These are phyloP conservation scores for Cyprinus carpio DNA, from an alignment of 2,113 vertebrate genomes.

Conservation along the genomic window DNA sequence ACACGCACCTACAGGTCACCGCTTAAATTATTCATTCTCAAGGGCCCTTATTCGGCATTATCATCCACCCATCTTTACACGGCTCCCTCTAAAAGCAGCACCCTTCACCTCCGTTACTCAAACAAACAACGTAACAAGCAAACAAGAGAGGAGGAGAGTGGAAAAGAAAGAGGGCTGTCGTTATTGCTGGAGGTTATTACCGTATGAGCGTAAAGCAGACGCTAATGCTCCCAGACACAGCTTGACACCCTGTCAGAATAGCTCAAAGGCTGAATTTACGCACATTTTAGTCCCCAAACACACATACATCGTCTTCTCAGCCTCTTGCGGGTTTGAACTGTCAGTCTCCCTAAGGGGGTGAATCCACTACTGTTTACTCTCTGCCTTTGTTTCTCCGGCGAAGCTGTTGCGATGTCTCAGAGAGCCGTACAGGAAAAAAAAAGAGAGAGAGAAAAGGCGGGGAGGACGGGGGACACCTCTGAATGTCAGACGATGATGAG, in stretches of 20 bases:
- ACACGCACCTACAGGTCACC: conserved; percentile 50
- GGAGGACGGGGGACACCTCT: conserved; percentile 46
- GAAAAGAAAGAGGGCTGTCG: conserved; percentile 50
- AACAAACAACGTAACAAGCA: conserved; percentile 47
- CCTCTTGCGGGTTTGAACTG: conserved; percentile 53
- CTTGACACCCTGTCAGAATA: conserved; percentile 60
- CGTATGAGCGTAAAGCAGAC: conserved; percentile 51
- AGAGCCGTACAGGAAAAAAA: not conserved
- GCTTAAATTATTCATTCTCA: conserved; percentile 72
- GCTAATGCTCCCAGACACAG: conserved; percentile 55
- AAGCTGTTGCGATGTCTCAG: conserved; percentile 49
- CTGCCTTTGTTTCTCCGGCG: conserved; percentile 47
- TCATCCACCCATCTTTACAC: conserved; percentile 13
- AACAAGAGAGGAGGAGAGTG: conserved; percentile 40
- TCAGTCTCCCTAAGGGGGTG: conserved; percentile 49
- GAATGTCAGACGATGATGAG: conserved; percentile 68
- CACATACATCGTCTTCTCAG: conserved; percentile 45
- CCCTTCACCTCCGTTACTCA: conserved; percentile 42
- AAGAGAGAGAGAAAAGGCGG: conserved; percentile 1
- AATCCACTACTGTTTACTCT: conserved; percentile 55
- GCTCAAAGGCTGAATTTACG: conserved; percentile 61
- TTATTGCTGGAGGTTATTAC: conserved; percentile 58
- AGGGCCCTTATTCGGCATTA: conserved; percentile 53
- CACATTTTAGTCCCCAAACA: conserved; percentile 48
- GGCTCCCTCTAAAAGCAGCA: conserved; percentile 41